These are phyloP conservation scores for Steinernema khuongi DNA, from an alignment of 1,140 invertebrate species.

Conservation along the genomic window DNA sequence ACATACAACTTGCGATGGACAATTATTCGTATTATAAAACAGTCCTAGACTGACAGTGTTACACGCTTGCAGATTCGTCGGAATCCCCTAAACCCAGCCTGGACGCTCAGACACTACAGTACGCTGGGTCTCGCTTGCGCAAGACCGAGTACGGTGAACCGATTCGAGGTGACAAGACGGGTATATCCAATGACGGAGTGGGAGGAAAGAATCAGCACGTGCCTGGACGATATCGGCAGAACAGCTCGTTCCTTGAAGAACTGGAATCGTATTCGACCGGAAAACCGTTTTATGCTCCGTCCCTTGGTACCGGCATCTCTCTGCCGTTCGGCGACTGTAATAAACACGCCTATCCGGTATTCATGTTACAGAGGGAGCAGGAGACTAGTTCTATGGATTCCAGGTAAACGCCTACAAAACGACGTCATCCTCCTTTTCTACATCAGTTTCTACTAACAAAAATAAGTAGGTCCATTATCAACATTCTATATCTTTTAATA, in stretches of 20 bases:
- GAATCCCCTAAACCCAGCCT: constrained; percentile 32
- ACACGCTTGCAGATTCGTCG: constrained; percentile 30
- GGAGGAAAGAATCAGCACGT: constrained; percentile 39
- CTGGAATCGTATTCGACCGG: constrained; percentile 32
- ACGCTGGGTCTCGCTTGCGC: constrained; percentile 42
- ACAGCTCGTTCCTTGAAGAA: constrained; percentile 36
- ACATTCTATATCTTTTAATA: no score
- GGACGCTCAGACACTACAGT: constrained; percentile 43
- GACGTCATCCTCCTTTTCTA: constrained; percentile 20
- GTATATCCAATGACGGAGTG: constrained; percentile 43
- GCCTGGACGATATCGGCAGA: constrained; percentile 42
- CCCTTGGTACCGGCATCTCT: constrained; percentile 34
- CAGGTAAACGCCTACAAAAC: constrained; percentile 24
- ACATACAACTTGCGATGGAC: not conserved
- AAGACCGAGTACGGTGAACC: constrained; percentile 41
- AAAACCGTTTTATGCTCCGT: constrained; percentile 39
- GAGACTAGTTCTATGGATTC: not conserved
- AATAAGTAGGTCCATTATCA: constrained; percentile 4
- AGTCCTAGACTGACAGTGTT: not conserved
- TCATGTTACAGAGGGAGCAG: not conserved
- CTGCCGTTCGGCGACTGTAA: constrained; percentile 36
- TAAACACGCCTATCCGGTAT: constrained; percentile 34
- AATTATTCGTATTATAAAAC: not conserved
- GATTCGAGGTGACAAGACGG: constrained; percentile 41
- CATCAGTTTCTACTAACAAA: constrained; percentile 8